Evolutionary conservation across 2,888 invertebrate genomes (phyloP).

Genomic region (Leptinotarsa juncta): DNA sequence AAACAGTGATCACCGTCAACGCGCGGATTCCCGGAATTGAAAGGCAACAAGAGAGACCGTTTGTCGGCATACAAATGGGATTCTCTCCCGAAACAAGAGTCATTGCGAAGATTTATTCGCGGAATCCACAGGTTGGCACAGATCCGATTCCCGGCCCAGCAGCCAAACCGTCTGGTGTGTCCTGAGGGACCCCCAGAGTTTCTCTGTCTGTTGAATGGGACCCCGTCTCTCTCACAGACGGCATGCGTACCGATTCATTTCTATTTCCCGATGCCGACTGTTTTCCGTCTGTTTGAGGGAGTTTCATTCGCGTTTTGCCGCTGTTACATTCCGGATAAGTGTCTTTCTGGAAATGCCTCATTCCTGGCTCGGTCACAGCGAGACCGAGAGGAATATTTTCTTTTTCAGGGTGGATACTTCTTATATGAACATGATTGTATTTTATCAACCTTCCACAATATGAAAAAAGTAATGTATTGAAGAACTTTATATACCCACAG

Average conservation of each 20-base stretch:
- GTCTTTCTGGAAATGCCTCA: neutral
- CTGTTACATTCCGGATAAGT: constrained; percentile 21
- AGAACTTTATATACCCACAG: too few species aligned
- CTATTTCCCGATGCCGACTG: constrained; percentile 46
- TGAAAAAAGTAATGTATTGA: too few species aligned
- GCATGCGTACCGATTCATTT: constrained; percentile 44
- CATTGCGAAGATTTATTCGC: constrained; percentile 63
- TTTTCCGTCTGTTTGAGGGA: constrained; percentile 40
- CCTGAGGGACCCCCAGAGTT: constrained; percentile 58
- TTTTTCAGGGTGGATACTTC: neutral
- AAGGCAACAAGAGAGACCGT: constrained; percentile 3
- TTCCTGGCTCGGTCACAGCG: neutral
- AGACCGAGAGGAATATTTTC: neutral
- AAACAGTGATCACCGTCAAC: constrained; percentile 2
- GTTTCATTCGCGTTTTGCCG: constrained; percentile 37
- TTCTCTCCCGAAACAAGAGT: constrained; percentile 53
- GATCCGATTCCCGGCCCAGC: constrained; percentile 57
- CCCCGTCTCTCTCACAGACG: constrained; percentile 56
- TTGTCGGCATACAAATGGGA: constrained; percentile 49
- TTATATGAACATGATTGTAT: too few species aligned
- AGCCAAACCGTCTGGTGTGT: constrained; percentile 62
- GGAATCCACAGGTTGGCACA: constrained; percentile 65
- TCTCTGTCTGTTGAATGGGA: constrained; percentile 63
- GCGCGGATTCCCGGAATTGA: neutral
- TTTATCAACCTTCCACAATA: too few species aligned